Conservation (phyloP, 2,113 vertebrate genomes). For the Gulo gulo region DNA sequence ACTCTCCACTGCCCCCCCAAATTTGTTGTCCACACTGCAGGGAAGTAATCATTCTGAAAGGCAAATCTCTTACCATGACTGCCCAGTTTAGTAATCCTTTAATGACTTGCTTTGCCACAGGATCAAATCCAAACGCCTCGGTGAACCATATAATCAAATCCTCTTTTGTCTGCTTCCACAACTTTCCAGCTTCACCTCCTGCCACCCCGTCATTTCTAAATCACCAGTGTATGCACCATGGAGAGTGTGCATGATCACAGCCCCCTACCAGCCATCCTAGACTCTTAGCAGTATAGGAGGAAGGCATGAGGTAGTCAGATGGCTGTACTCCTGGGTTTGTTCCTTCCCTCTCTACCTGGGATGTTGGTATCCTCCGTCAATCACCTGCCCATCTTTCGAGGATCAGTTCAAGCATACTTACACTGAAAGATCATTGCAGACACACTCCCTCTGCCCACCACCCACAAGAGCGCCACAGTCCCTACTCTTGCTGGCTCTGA, state of each 20-base stretch:
- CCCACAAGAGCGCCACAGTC: not conserved
- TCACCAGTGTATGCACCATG: not conserved
- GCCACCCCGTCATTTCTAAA: not conserved
- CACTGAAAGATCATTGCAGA: not conserved
- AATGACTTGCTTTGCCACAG: not conserved
- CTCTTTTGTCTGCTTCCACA: not conserved
- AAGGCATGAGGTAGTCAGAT: not conserved
- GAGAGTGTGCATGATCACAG: rapidly evolving
- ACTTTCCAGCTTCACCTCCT: not conserved
- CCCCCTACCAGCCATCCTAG: not conserved
- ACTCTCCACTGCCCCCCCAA: not conserved
- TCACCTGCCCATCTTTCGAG: not conserved
- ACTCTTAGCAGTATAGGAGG: not conserved
- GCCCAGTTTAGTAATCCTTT: not conserved
- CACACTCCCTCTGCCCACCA: not conserved
- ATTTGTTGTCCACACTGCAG: not conserved
- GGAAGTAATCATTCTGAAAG: not conserved
- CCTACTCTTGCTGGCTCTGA: not conserved
- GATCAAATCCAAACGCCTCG: not conserved
- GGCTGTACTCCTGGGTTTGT: not conserved
- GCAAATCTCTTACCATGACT: not conserved
- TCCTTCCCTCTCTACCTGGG: not conserved
- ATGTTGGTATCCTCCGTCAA: not conserved
- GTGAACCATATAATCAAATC: not conserved
- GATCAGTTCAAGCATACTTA: not conserved